Base-by-base conservation (phyloP, 2,113 vertebrate species). In the Paedocypris sp. region DNA sequence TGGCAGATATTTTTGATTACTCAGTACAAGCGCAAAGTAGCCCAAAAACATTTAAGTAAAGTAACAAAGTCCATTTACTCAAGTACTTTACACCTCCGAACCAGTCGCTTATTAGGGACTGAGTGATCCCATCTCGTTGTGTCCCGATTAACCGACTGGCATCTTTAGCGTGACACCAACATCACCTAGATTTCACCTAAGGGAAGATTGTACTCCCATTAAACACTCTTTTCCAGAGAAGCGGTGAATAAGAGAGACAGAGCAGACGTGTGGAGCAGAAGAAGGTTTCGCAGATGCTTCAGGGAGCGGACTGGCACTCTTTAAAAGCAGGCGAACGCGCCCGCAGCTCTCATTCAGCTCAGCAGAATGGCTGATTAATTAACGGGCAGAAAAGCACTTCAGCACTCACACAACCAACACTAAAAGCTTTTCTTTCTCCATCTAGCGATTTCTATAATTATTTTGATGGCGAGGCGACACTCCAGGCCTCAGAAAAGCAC, bases 301-400 rank as follows among this genome's bases (percentile, higher is more conserved):
- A 70, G 49, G 70, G 73, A 75, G 70, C 64, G 68, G 71, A 66
- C 76, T 79, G 71, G 69, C 71, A 73, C 67, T 73, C 66, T 63
- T 71, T 78, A 78, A 75, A 64, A 68, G 70, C 64, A 60, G 75
- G 33, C 64, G 49, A 31, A 16, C 15, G 39, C 23, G 33, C 56
- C 29, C 56, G 66, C 23, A 60, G 46, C 60, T 48, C 63, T 75
- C 64, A 63, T 67, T 69, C 64, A 76, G 71, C 70, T 68, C 71
- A 67, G 53, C 60, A 76, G 73, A 71, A 73, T 45, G 63, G 77
- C 77, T 74, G 77, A 80, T 82, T 83, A 81, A 84, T 84, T 80
- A 81, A 76, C 64, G 73, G 33, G 53, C 56, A 68, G 68, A 62
- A 56, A 51, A 68, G 62, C 66, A 75, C 80, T 81, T 67, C 69